Evolutionary conservation across 2,888 invertebrate species (phyloP), one percentile per base, ranked within the genome.

Genomic region (Boloria selene): DNA sequence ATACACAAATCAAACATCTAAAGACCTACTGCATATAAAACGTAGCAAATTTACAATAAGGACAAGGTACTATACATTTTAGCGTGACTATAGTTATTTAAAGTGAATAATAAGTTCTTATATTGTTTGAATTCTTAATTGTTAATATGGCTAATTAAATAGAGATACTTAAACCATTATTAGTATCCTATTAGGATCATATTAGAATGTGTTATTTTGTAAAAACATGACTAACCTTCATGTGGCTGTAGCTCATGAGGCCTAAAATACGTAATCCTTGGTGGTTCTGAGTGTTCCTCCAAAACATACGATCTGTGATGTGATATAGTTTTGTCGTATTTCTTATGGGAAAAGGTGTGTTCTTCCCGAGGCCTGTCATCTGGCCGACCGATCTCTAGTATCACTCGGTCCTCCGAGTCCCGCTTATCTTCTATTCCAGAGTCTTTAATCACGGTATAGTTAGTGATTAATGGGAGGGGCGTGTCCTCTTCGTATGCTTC

Each of bases 291-390:
- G 70, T 87, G 90, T 66, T 90, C 89, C n/a, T 92, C 90, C 50
- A 92, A 72, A 65, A 91, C 86, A 66, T 91, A 92, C 1, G 92
- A 88, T 58, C 91, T 81, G 66, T 88, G 92, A 70, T 92, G 91
- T 0, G 92, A 87, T 70, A 88, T 92, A 0, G 92, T 93, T 72
- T 92, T 93, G 64, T 93, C 93, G 62, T 93, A 93, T 71, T 93
- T 93, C 77, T 93, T 93, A 68, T 93, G 93, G 0, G 91, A 92
- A 68, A 93, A 93, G 22, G 91, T 92, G 13, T 80, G 82, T 69
- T 91, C 91, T 70, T 92, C 91, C 63, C 77, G 83, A 0, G 88
- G 88, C 31, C 82, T 88, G 2, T 92, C 92, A n/a, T 91, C 92
- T 64, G 84, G 91, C 1, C 88, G 79, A 5, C 93, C 93, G 71